Percentiles rank a stretch among this genome's conserved stretches.
These are phyloP conservation scores for Balaeniceps rex DNA, from an alignment of 2,113 vertebrate species.

Conservation along the genomic window DNA sequence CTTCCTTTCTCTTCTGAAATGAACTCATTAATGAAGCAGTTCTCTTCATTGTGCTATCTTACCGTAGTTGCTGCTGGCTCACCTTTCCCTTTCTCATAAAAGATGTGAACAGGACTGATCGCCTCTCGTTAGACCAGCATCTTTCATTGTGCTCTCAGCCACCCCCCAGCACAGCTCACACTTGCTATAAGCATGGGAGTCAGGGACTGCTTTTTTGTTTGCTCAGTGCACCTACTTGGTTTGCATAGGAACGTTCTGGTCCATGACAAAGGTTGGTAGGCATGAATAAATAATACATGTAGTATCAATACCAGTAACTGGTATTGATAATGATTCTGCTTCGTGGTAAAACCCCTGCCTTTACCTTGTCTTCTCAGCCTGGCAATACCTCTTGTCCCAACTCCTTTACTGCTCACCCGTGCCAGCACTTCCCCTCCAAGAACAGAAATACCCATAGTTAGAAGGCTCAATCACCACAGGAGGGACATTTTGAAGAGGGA, in stretches of 20 bases:
- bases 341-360: background rate
- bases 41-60: background rate
- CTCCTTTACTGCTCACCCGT: rapidly evolving
- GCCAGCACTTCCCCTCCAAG: background rate
- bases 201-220: background rate
- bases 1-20: background rate
- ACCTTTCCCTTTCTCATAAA: background rate
- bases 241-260: background rate
- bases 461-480: background rate
- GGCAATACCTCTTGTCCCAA: background rate
- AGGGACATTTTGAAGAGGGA: background rate
- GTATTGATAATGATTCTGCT: background rate
- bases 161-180: background rate
- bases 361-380: background rate
- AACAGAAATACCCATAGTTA: background rate
- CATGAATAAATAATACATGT: background rate
- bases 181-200: rapidly evolving
- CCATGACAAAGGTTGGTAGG: background rate
- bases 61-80: rapidly evolving
- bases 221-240: background rate
- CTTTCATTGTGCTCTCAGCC: background rate
- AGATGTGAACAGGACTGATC: background rate
- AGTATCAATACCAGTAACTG: background rate
- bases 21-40: background rate
- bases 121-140: background rate